These are phyloP conservation scores for Xiphias gladius DNA, from an alignment of 2,113 vertebrate species.

Conservation along the genomic window DNA sequence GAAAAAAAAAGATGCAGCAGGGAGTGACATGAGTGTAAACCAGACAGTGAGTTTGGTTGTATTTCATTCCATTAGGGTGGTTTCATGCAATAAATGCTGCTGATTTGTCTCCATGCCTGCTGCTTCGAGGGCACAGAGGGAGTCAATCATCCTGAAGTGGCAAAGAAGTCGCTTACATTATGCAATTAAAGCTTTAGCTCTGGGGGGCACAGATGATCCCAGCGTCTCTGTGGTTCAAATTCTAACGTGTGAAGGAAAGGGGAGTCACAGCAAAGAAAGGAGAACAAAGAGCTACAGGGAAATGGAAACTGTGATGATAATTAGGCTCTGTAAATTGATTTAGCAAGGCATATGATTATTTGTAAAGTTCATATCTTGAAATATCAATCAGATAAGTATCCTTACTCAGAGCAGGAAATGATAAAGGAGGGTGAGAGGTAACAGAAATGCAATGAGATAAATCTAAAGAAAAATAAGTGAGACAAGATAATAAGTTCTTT, in stretches of 20 bases:
- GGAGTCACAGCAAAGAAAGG: background rate
- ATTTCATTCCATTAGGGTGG: background rate
- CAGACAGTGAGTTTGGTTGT: background rate
- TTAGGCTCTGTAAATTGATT: background rate
- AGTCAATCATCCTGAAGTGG: slow-evolving; percentile 37
- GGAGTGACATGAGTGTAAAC: no score
- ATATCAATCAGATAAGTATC: background rate
- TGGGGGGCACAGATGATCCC: slow-evolving; percentile 33
- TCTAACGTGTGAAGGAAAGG: background rate
- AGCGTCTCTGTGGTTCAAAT: background rate
- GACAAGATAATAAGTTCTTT: slow-evolving; percentile 23
- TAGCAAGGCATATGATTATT: background rate
- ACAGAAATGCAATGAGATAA: background rate
- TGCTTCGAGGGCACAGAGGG: slow-evolving; percentile 23
- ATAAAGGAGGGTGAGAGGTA: background rate
- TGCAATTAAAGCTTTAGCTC: slow-evolving; percentile 65
- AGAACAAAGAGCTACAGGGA: background rate
- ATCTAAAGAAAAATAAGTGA: background rate
- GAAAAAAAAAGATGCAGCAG: no score
- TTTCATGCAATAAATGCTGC: background rate
- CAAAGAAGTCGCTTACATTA: slow-evolving; percentile 53
- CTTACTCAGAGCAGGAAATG: slow-evolving; percentile 13
- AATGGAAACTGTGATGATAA: background rate
- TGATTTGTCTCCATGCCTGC: slow-evolving; percentile 15
- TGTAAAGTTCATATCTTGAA: slow-evolving; percentile 12